Evolutionary conservation across 1,140 invertebrate genomes (phyloP).

Genomic region (Drosophila elegans): DNA sequence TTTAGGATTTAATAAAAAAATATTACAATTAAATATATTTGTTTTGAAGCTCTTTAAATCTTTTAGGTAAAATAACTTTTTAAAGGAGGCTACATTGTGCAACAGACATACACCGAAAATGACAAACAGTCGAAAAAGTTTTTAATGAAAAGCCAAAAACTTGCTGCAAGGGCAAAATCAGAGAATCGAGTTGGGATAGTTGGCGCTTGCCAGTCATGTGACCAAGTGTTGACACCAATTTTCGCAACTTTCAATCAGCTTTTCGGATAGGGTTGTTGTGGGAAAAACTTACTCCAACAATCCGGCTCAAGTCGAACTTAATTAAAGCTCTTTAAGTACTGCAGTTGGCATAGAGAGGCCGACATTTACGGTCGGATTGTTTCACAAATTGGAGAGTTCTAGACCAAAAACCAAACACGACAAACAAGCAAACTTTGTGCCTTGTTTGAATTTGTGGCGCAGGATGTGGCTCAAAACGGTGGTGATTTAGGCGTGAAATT

Average conservation of each 20-base stretch:
- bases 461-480: slow-evolving; percentile 29
- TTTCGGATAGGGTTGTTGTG: slow-evolving; percentile 18
- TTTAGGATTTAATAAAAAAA: no score
- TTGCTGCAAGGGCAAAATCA: slow-evolving; percentile 7
- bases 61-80: neutral
- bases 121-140: slow-evolving; percentile 37
- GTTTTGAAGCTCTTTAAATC: neutral
- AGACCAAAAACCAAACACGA: slow-evolving; percentile 56
- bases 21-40: no score
- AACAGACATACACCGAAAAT: slow-evolving; percentile 1
- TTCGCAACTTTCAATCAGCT: slow-evolving; percentile 45
- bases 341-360: slow-evolving; percentile 19
- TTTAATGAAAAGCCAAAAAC: slow-evolving; percentile 47
- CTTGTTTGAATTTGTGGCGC: slow-evolving; percentile 18
- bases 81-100: neutral
- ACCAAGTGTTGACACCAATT: slow-evolving; percentile 50
- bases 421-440: slow-evolving; percentile 43
- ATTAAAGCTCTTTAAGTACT: slow-evolving; percentile 51
- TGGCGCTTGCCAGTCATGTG: slow-evolving; percentile 3
- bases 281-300: slow-evolving; percentile 23
- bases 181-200: slow-evolving; percentile 11
- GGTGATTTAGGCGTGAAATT: slow-evolving; percentile 26
- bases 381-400: slow-evolving; percentile 50
- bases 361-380: slow-evolving; percentile 37
- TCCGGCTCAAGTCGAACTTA: slow-evolving; percentile 51